phyloP scores from a whole-genome alignment of 2,113 vertebrate species.

The Synodontis membranacea region DNA sequence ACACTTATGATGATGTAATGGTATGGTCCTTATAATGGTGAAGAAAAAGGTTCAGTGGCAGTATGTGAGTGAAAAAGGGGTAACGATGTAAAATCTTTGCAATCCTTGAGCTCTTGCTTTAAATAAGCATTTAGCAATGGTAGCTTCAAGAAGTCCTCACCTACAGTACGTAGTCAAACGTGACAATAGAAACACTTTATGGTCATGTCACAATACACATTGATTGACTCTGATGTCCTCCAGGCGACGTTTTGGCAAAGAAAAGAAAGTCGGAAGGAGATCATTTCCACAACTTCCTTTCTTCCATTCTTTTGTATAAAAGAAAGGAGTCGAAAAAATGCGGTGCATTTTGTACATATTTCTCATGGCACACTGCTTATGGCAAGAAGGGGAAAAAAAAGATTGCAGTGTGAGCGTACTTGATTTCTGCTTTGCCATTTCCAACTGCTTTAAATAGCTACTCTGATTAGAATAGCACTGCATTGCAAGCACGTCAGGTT shows the following conservation, averaged over 20 bases:
- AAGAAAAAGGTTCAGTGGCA: background rate
- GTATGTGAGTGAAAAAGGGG: background rate
- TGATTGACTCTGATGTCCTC: too few species aligned
- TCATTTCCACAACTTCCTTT: background rate
- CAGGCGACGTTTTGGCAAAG: background rate
- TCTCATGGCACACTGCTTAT: background rate
- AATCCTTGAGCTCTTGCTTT: background rate
- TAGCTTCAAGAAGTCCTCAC: background rate
- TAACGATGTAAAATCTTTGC: background rate
- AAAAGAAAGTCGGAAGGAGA: background rate
- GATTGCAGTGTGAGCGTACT: background rate
- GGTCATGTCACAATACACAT: background rate
- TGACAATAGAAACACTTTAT: background rate
- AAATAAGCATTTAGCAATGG: background rate
- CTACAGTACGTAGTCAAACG: background rate
- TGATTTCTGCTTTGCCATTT: background rate
- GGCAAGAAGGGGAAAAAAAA: background rate
- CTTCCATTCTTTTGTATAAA: background rate
- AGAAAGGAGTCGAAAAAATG: background rate
- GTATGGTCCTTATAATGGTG: background rate
- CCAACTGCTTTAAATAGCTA: conserved; percentile 26
- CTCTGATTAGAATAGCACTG: conserved; percentile 9
- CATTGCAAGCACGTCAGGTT: background rate
- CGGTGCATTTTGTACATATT: background rate
- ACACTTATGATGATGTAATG: background rate